A percentile compares a stretch with the other conserved stretches of the same genome.
Conservation (phyloP, 2,888 invertebrate genomes). For the Octodonta nipae region DNA sequence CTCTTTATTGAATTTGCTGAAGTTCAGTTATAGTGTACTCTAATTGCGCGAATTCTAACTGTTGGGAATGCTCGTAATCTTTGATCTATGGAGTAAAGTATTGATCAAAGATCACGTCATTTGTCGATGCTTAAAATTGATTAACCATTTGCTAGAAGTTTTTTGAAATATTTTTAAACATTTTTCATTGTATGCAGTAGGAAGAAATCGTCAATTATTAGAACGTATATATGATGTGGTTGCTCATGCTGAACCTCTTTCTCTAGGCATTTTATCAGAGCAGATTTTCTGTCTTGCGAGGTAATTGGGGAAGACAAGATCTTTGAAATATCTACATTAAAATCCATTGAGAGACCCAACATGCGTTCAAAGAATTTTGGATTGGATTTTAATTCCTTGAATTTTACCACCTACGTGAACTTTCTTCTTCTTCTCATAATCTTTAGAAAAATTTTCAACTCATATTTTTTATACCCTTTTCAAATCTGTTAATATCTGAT, state of each 20-base stretch:
- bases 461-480: constrained; percentile 14
- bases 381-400: constrained; percentile 9
- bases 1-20: no score
- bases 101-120: constrained; percentile 2
- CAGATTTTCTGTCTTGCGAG: constrained; percentile 21
- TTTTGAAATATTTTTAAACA: not conserved
- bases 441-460: constrained; percentile 13
- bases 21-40: no score
- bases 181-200: not conserved
- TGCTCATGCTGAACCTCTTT: constrained; percentile 8
- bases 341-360: constrained; percentile 10
- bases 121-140: not conserved
- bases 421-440: constrained; percentile 11
- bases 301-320: constrained; percentile 22
- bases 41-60: no score
- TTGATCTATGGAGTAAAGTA: no score
- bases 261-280: constrained; percentile 16
- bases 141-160: not conserved
- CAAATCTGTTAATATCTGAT: constrained; percentile 15
- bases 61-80: no score
- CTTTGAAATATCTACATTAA: constrained; percentile 12
- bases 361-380: constrained; percentile 10
- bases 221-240: constrained; percentile 15
- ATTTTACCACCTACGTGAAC: constrained; percentile 16
- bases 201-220: constrained; percentile 21